Conservation (phyloP, 2,797 vertebrate species). For the Ataeniobius toweri region DNA sequence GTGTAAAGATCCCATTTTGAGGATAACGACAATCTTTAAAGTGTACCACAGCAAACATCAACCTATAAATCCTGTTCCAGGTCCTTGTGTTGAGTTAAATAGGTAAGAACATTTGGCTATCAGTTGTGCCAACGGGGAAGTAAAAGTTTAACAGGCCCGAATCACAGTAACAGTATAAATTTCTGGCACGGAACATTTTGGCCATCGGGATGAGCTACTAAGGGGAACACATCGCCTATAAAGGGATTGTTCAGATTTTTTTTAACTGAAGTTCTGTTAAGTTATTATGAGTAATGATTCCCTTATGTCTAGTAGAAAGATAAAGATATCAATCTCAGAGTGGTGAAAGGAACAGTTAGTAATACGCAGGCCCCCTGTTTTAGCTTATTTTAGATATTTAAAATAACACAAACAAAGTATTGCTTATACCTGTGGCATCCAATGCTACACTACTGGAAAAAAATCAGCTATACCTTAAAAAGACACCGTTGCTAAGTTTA, state of each 20-base stretch:
- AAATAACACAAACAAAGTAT: not conserved
- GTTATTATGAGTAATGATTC: not conserved
- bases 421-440: not conserved
- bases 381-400: not conserved
- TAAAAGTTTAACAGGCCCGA: constrained; percentile 54
- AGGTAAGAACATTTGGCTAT: constrained; percentile 57
- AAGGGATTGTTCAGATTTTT: not conserved
- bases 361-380: not conserved
- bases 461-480: not conserved
- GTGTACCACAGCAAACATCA: constrained; percentile 47
- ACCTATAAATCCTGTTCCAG: constrained; percentile 29
- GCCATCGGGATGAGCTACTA: constrained; percentile 37
- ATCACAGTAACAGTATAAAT: constrained; percentile 51
- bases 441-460: not conserved
- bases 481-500: not conserved
- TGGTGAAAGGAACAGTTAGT: not conserved
- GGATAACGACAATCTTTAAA: constrained; percentile 28
- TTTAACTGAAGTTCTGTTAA: not conserved
- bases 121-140: constrained; percentile 55
- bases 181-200: constrained; percentile 40
- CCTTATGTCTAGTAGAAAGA: not conserved
- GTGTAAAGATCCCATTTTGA: constrained; percentile 36
- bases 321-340: not conserved
- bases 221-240: not conserved
- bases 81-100: constrained; percentile 52